Evolutionary conservation across 2,888 invertebrate genomes (phyloP), one percentile per base, ranked within the genome.

Genomic region (Nomada fabriciana): DNA sequence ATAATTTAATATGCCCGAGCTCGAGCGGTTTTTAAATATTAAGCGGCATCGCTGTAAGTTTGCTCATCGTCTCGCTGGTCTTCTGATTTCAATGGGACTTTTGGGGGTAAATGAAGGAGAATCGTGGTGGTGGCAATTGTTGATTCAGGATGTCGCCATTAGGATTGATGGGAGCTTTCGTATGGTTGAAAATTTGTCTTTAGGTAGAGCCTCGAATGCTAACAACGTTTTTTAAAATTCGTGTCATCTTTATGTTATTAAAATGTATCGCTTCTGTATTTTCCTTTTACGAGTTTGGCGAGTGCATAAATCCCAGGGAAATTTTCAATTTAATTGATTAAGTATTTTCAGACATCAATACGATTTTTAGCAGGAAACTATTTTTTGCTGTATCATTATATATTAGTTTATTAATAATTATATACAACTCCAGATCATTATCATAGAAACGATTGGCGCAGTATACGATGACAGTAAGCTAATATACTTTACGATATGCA

Each of bases 11-110:
- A 60, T 36, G 52, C 64, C 13, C 23, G n/a, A 25, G 29, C 29
- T 59, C 55, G 55, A 82, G 74, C 43, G 70, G 42, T 64, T 77
- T 42, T 71, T 71, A 82, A 77, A 83, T 63, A 74, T 81, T 72
- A 52, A 65, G 36, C 57, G 42, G 65, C 23, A 53, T 76, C 25
- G 18, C 36, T 59, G 69, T 20, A 61, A 65, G 57, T 75, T 75
- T 68, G 29, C 59, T 18, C 36, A 57, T 25, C 52, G 47, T 67
- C 25, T 61, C 18, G 1, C 4, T 10, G 20, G 20, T 47, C 50
- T 47, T 43, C 11, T 71, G 50, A 68, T 71, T 68, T 42, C n/a
- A 63, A 20, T 42, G n/a, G 36, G 11, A 20, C n/a, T 52, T 60
- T 60, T 5, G 3, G 36, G 36, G 18, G n/a, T 57, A 69, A 55